Conservation (phyloP, 2,797 vertebrate species). For the Graptemys geographica region DNA sequence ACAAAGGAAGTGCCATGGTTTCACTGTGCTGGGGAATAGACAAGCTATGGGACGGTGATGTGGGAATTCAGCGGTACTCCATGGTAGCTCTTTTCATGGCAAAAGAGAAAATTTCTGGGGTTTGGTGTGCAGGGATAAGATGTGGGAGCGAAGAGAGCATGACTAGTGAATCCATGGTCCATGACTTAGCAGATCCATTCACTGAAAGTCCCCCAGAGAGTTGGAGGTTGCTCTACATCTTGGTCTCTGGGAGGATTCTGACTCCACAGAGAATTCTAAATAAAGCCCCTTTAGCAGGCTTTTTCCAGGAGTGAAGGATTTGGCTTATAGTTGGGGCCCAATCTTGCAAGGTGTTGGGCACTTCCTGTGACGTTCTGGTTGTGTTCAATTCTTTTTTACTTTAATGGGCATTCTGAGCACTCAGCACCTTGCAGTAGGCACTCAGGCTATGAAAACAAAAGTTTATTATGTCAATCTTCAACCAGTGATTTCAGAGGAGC, state of each 20-base stretch:
- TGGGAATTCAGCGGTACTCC: neutral
- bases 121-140: neutral
- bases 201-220: neutral
- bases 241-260: neutral
- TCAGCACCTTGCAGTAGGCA: constrained; percentile 59
- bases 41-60: neutral
- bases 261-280: neutral
- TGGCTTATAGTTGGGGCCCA: neutral
- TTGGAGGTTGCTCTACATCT: accelerated
- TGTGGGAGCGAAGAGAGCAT: neutral
- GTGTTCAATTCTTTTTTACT: constrained; percentile 48
- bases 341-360: constrained; percentile 16
- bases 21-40: neutral
- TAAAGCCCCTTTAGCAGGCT: accelerated
- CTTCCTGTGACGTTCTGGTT: constrained; percentile 33
- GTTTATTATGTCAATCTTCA: constrained; percentile 55
- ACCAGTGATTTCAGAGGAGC: neutral
- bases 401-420: constrained; percentile 54
- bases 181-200: neutral
- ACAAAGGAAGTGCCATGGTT: neutral
- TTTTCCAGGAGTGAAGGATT: neutral
- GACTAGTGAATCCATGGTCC: neutral
- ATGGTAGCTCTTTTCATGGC: neutral
- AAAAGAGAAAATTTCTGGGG: neutral
- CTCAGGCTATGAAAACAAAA: constrained; percentile 19